Conservation (phyloP, 2,797 vertebrate species). For the Staurois parvus region DNA sequence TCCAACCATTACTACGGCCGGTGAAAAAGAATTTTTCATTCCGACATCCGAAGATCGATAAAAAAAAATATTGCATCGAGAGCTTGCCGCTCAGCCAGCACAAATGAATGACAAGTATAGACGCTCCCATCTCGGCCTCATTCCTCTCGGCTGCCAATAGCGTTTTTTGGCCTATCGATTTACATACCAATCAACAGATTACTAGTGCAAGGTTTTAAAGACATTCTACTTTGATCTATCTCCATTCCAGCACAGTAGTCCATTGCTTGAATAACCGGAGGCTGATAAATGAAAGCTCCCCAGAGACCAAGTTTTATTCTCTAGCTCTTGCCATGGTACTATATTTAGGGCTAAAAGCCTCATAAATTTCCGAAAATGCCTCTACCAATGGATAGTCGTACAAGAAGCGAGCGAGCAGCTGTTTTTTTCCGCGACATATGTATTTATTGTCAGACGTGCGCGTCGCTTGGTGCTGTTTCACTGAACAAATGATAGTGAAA, state of each 20-base stretch:
- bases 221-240: constrained; percentile 52
- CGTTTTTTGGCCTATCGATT: constrained; percentile 47
- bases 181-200: constrained; percentile 63
- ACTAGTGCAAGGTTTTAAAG: constrained; percentile 45
- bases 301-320: constrained; percentile 67
- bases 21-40: constrained; percentile 38
- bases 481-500: constrained; percentile 34
- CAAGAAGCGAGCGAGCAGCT: constrained; percentile 68
- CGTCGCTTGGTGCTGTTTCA: not conserved
- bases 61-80: constrained; percentile 37
- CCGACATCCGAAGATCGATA: constrained; percentile 37
- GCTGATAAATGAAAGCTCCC: constrained; percentile 66
- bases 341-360: constrained; percentile 68
- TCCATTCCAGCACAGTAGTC: constrained; percentile 51
- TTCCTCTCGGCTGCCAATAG: constrained; percentile 46
- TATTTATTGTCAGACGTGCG: constrained; percentile 56
- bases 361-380: constrained; percentile 63
- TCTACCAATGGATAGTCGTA: constrained; percentile 63
- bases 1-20: constrained; percentile 33
- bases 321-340: constrained; percentile 63
- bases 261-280: constrained; percentile 57
- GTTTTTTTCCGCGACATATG: constrained; percentile 65
- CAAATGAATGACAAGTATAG: constrained; percentile 14
- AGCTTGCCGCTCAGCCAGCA: constrained; percentile 16
- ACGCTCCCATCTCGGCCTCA: constrained; percentile 26